Conservation (phyloP, 2,888 invertebrate species). For the Electrophaes corylata region DNA sequence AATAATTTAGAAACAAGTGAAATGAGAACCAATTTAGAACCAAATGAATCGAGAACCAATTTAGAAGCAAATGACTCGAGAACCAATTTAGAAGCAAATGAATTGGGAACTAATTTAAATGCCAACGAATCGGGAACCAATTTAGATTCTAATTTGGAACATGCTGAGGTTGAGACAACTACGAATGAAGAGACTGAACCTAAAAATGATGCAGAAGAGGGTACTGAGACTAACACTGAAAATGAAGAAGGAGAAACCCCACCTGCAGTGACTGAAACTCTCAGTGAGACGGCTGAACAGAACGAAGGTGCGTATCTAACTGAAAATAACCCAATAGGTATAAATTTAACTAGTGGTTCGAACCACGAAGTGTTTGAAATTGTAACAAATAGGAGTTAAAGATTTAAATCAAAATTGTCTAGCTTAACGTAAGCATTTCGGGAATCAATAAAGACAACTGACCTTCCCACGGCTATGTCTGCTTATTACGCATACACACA, state of each 20-base stretch:
- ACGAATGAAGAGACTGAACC: neutral
- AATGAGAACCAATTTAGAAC: neutral
- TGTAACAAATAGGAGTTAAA: too few species aligned
- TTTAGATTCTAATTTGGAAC: too few species aligned
- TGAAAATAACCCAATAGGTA: too few species aligned
- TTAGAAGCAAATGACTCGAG: neutral
- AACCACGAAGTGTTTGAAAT: too few species aligned
- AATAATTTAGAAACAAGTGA: neutral
- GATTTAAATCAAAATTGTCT: too few species aligned
- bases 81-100: neutral
- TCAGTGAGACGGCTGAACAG: too few species aligned
- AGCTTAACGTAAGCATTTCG: too few species aligned
- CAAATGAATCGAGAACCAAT: neutral
- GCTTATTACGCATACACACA: too few species aligned
- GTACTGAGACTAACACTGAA: neutral
- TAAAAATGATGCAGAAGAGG: neutral
- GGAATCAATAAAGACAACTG: too few species aligned
- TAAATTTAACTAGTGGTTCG: too few species aligned
- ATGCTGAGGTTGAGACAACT: too few species aligned
- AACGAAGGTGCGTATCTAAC: neutral
- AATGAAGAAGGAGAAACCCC: neutral
- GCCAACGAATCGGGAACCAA: neutral
- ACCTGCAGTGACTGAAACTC: neutral
- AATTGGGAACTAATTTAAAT: neutral
- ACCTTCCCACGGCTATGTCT: too few species aligned